Percentiles rank a stretch among this genome's conserved stretches.
phyloP scores from a whole-genome alignment of 2,113 vertebrate species.

The Melospiza georgiana region DNA sequence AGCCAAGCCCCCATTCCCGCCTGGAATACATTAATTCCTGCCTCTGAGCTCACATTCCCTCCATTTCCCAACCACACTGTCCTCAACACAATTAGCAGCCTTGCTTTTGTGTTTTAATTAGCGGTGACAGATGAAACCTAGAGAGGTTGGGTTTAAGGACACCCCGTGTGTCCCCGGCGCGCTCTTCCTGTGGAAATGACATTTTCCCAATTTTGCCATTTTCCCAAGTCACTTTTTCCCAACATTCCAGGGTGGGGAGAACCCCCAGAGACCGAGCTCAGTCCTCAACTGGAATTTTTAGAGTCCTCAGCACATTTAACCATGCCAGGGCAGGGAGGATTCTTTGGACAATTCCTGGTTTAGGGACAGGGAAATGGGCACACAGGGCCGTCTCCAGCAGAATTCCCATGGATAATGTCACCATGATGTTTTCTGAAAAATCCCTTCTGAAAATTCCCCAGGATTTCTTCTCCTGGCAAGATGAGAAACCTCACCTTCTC shows the following conservation, averaged over 20 bases:
- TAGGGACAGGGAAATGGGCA: not conserved
- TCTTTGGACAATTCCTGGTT: not conserved
- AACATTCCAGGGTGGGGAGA: rapidly evolving
- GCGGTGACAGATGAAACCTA: not conserved
- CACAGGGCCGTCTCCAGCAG: rapidly evolving
- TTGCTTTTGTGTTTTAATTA: not conserved
- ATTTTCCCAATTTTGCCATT: rapidly evolving
- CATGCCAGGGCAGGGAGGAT: no score
- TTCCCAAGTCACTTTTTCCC: not conserved
- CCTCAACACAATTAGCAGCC: not conserved
- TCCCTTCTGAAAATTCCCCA: no score
- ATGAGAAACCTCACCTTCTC: no score
- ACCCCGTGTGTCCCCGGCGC: rapidly evolving
- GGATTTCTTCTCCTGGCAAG: no score
- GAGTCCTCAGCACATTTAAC: rapidly evolving
- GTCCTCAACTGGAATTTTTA: not conserved
- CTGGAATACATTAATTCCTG: constrained; percentile 20
- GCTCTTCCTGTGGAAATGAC: not conserved
- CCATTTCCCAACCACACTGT: not conserved
- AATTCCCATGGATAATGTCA: not conserved
- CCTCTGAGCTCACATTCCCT: not conserved
- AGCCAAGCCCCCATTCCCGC: not conserved
- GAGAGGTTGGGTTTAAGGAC: not conserved
- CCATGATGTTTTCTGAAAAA: no score
- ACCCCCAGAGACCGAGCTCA: rapidly evolving